Percentiles rank a stretch among this genome's conserved stretches.
These are phyloP conservation scores for Mamestra configurata DNA, from an alignment of 1,140 invertebrate species.

Conservation along the genomic window DNA sequence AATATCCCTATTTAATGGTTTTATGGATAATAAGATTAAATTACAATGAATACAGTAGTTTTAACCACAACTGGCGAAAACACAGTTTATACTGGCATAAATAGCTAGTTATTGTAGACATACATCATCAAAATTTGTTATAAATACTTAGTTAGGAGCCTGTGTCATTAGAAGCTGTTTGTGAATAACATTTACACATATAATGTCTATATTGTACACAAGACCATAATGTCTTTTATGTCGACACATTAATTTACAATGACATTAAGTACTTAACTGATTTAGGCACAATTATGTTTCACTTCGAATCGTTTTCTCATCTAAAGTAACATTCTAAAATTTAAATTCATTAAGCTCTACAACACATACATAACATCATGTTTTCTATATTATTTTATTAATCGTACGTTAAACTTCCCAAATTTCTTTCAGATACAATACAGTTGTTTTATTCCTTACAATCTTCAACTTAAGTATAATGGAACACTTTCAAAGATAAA, in stretches of 20 bases:
- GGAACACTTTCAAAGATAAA: slow-evolving; percentile 49
- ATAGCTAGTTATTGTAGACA: slow-evolving; percentile 6
- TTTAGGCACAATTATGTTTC: slow-evolving; percentile 72
- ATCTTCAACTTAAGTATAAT: slow-evolving; percentile 47
- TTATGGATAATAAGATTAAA: slow-evolving; percentile 2
- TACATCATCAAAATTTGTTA: background rate
- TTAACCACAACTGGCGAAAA: slow-evolving; percentile 11
- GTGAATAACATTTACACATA: slow-evolving; percentile 19
- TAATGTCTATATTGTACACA: slow-evolving; percentile 28
- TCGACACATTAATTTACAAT: slow-evolving; percentile 34
- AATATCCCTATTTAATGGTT: slow-evolving; percentile 8
- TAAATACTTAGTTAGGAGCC: background rate
- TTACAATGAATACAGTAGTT: background rate
- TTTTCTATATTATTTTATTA: slow-evolving; percentile 44
- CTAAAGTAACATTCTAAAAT: slow-evolving; percentile 62
- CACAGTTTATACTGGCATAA: background rate
- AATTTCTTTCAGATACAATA: slow-evolving; percentile 34
- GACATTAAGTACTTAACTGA: slow-evolving; percentile 73
- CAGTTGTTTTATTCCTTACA: slow-evolving; percentile 50
- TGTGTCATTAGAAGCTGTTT: slow-evolving; percentile 8
- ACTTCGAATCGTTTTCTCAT: slow-evolving; percentile 59
- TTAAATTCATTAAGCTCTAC: slow-evolving; percentile 66
- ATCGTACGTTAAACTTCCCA: slow-evolving; percentile 20
- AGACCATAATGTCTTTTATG: background rate
- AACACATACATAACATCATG: slow-evolving; percentile 60